Evolutionary conservation across 2,113 vertebrate genomes (phyloP).

Genomic region (Zapus hudsonius): DNA sequence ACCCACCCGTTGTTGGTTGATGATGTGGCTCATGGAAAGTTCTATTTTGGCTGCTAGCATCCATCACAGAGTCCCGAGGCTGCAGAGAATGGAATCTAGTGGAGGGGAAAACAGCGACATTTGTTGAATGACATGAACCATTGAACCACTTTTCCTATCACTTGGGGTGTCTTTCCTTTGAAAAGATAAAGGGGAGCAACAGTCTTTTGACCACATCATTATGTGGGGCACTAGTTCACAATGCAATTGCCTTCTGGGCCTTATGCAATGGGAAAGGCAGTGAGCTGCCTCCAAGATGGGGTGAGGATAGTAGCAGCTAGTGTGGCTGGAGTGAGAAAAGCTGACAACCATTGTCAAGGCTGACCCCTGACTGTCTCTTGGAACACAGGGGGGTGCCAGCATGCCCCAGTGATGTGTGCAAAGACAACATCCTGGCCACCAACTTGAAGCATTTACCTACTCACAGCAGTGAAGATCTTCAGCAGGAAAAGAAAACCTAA

Average conservation of each 20-base stretch:
- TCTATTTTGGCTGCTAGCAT: background rate
- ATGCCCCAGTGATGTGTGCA: background rate
- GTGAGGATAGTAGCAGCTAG: background rate
- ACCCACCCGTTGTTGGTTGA: background rate
- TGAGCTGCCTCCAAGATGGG: rapidly evolving
- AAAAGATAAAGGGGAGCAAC: background rate
- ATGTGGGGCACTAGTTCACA: background rate
- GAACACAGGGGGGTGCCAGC: rapidly evolving
- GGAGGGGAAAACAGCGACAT: background rate
- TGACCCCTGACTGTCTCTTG: background rate
- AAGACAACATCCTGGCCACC: background rate
- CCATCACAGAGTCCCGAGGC: background rate
- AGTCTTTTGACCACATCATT: background rate
- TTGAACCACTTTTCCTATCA: background rate
- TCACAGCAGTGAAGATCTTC: background rate
- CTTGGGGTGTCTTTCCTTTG: background rate
- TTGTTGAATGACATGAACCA: background rate
- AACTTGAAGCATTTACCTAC: background rate
- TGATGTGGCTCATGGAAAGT: background rate
- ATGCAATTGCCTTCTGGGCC: background rate
- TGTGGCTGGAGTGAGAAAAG: background rate
- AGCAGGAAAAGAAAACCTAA: background rate
- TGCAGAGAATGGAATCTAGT: background rate
- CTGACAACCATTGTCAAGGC: too few species aligned
- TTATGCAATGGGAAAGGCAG: background rate